phyloP scores from a whole-genome alignment of 2,888 invertebrate species.

The Microchrysa polita region DNA sequence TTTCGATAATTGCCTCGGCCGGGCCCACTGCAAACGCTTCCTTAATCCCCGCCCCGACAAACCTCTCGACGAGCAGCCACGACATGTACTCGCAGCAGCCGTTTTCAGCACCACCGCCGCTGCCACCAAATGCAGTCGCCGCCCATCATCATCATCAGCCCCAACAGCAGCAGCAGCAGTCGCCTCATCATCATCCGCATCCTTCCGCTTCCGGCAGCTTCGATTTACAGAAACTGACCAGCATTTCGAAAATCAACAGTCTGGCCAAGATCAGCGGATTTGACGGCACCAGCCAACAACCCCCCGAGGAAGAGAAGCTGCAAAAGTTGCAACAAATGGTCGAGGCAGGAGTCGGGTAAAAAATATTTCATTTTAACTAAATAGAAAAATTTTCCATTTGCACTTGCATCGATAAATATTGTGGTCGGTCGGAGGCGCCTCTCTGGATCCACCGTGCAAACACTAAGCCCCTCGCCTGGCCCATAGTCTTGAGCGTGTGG shows the following conservation, averaged over 20 bases:
- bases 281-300: slow-evolving; percentile 49
- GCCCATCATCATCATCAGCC: not conserved
- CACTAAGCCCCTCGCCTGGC: not conserved
- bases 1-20: slow-evolving; percentile 14
- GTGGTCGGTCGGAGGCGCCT: not conserved
- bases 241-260: slow-evolving; percentile 44
- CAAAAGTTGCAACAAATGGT: slow-evolving; percentile 60
- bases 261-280: slow-evolving; percentile 42
- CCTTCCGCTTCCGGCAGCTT: not conserved
- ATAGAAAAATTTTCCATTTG: not conserved
- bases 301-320: slow-evolving; percentile 60
- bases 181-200: slow-evolving; percentile 14
- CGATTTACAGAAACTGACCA: slow-evolving; percentile 38
- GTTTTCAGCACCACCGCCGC: not conserved
- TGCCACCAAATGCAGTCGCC: not conserved
- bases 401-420: not conserved
- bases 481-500: not conserved
- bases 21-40: not conserved
- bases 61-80: slow-evolving; percentile 24
- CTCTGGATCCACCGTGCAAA: not conserved
- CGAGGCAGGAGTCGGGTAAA: slow-evolving; percentile 60
- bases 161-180: not conserved
- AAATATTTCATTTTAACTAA: slow-evolving; percentile 46
- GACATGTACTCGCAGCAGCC: slow-evolving; percentile 20
- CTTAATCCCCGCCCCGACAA: slow-evolving; percentile 25